Evolutionary conservation across 2,888 invertebrate species (phyloP).

Genomic region (Dasysyrphus albostriatus): DNA sequence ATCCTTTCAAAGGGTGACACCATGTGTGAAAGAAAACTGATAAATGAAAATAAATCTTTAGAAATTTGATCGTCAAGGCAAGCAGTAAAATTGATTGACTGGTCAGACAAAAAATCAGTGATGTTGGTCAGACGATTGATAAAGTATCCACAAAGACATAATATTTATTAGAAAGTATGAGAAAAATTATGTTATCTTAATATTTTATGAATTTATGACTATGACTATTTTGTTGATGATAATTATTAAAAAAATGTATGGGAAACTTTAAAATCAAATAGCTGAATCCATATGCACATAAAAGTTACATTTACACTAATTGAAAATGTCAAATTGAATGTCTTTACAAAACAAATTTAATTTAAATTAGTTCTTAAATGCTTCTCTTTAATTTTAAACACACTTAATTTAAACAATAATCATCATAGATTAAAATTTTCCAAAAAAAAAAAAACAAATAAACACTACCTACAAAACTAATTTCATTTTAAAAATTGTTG

Average conservation of each 20-base stretch:
- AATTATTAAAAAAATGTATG: neutral
- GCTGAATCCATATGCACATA: too few relatives aligned
- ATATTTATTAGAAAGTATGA: too few relatives aligned
- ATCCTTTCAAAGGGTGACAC: too few relatives aligned
- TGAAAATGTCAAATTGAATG: neutral
- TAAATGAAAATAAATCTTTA: neutral
- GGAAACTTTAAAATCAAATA: neutral
- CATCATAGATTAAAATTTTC: neutral
- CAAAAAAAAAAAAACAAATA: neutral
- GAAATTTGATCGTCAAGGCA: neutral
- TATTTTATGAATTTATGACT: too few relatives aligned
- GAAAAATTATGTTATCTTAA: too few relatives aligned
- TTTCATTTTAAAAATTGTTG: neutral
- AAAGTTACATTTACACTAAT: neutral
- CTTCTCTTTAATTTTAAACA: too few relatives aligned
- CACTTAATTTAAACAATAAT: neutral
- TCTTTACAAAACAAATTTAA: neutral
- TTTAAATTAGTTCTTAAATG: neutral
- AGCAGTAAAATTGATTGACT: neutral
- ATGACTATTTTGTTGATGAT: too few relatives aligned
- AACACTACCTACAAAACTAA: neutral
- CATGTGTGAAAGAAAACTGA: too few relatives aligned
- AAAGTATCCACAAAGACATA: too few relatives aligned
- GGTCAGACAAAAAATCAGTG: neutral
- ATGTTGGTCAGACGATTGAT: neutral